These are phyloP conservation scores for Edolisoma coerulescens DNA, from an alignment of 2,113 vertebrate species.

Conservation along the genomic window DNA sequence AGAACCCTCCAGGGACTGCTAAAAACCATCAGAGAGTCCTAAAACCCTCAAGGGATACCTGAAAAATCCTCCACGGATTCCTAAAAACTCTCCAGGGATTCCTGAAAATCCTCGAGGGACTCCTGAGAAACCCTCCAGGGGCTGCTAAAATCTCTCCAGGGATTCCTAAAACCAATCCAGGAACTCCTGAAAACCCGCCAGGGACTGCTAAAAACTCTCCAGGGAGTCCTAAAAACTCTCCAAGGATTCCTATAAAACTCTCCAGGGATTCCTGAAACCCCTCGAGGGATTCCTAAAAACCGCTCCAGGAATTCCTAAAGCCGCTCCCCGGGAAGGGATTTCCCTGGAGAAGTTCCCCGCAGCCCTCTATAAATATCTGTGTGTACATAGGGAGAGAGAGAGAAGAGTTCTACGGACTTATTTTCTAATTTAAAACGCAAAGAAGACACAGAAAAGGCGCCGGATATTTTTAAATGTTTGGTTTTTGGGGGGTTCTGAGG, in stretches of 20 bases:
- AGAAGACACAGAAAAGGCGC: conserved; percentile 6
- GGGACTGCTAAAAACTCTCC: not conserved
- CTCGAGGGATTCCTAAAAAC: not conserved
- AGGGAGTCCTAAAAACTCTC: not conserved
- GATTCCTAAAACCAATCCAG: not conserved
- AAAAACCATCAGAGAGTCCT: not conserved
- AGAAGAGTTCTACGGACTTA: conserved; percentile 74
- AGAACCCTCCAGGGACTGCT: fast-evolving
- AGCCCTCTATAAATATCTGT: conserved; percentile 71
- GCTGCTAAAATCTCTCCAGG: too few relatives aligned
- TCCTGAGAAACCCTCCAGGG: not conserved
- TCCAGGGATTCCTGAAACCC: not conserved
- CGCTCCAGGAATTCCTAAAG: not conserved
- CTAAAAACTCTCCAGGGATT: not conserved
- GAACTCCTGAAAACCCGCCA: not conserved
- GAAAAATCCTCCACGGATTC: not conserved
- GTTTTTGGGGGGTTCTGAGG: too few relatives aligned
- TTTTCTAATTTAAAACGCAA: conserved; percentile 79
- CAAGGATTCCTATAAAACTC: not conserved
- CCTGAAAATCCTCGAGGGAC: not conserved
- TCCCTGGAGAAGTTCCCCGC: conserved; percentile 63
- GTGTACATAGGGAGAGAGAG: conserved; percentile 71
- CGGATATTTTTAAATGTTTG: not conserved
- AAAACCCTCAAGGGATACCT: too few relatives aligned
- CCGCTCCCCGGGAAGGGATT: not conserved